Evolutionary conservation across 1,140 invertebrate genomes (phyloP).

Genomic region (Euwallacea fornicatus): DNA sequence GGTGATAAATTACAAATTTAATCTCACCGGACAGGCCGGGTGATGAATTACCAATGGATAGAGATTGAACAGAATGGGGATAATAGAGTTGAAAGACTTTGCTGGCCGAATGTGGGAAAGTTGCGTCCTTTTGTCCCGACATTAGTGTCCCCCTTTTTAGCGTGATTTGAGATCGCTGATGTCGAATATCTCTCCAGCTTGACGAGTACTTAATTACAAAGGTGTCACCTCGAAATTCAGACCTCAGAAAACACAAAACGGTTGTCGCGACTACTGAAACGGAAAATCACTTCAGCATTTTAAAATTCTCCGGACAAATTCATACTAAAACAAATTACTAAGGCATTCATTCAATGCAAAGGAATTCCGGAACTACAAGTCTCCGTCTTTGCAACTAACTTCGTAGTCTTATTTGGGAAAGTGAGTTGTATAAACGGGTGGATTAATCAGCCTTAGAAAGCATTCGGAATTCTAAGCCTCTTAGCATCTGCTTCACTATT

Average conservation of each 20-base stretch:
- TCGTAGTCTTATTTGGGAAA: neutral
- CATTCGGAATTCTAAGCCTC: too few relatives aligned
- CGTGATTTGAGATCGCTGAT: too few relatives aligned
- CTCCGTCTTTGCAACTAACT: neutral
- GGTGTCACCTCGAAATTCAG: too few relatives aligned
- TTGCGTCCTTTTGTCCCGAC: slow-evolving; percentile 15
- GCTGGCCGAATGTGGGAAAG: slow-evolving; percentile 14
- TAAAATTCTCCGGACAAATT: slow-evolving; percentile 1
- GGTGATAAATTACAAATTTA: slow-evolving; percentile 37
- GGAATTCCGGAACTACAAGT: neutral
- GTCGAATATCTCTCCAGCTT: too few relatives aligned
- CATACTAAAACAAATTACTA: slow-evolving; percentile 2
- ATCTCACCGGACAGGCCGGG: slow-evolving; percentile 30
- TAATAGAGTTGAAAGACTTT: slow-evolving; percentile 33
- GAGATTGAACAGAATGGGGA: slow-evolving; percentile 29
- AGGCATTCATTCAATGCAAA: neutral
- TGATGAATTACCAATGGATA: slow-evolving; percentile 35
- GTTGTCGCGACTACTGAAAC: neutral
- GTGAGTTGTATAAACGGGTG: neutral
- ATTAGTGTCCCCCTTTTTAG: neutral
- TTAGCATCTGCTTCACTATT: too few relatives aligned
- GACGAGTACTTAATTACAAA: too few relatives aligned
- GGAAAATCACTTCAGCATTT: neutral
- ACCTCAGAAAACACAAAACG: too few relatives aligned
- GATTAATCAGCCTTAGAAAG: slow-evolving; percentile 2